Base-by-base conservation (phyloP, 2,888 invertebrate genomes). In the Drosophila koepferae region DNA sequence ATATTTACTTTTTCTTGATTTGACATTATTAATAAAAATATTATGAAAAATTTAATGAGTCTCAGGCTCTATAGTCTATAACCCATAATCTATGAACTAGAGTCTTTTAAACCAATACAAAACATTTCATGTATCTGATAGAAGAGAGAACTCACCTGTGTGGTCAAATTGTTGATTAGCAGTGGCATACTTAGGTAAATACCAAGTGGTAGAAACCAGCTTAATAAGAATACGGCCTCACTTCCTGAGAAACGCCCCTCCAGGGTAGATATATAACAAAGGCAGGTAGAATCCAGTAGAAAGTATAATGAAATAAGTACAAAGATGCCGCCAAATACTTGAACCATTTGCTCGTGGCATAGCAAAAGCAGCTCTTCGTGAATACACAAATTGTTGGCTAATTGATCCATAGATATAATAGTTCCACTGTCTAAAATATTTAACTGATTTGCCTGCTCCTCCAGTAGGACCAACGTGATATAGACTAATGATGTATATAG, bases 281-380 rank as follows among this genome's bases (percentile, higher is more conserved):
- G 1, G n/a, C 23, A 16, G 5, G 72, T 66, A 3, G 62, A 36
- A 28, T 84, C 72, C 55, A 80, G 16, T 3, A 69, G 20, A 14
- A 66, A 49, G 41, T 51, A 77, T 0, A 80, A 12, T 4, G 60
- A 20, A 5, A 53, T 61, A 16, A 66, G 69, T 2, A 84, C 14
- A 36, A 80, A 55, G 2, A 62, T 28, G 12, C 66, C 81, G 0
- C 80, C 80, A n/a, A 69, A 84, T 0, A 84, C 28, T 2, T 66
- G 40, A 23, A 64, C 54, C 8, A 80, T 60, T 18, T 77, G 59
- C 14, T 65, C 34, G 23, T 77, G 66, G 14, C 72, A 55, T 8
- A 81, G 53, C 20, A 81, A 46, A 2, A 69, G 8, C 1, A 80
- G 61, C n/a, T 72, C 55, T 41, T 84, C 72, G n/a, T 84, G 73